Conservation (phyloP, 1,140 invertebrate species). For the Tenebrio molitor region DNA sequence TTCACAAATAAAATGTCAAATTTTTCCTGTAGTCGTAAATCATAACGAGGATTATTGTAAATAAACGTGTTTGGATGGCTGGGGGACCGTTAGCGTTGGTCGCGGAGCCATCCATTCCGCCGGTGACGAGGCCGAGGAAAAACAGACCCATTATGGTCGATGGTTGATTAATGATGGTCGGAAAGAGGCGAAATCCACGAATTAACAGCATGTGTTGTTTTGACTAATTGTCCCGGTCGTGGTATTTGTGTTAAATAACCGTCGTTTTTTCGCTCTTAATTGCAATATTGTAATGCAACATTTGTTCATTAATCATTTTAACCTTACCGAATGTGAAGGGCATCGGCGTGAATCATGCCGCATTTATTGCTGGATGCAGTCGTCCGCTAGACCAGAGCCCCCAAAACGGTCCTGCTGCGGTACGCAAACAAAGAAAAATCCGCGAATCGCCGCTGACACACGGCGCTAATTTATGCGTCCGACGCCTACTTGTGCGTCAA, state of each 20-base stretch:
- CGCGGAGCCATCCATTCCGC: background rate
- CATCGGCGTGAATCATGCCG: constrained; percentile 51
- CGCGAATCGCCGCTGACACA: too few relatives aligned
- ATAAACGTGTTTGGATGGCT: constrained; percentile 15
- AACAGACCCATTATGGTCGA: background rate
- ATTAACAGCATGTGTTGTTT: constrained; percentile 16
- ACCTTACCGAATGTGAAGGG: constrained; percentile 59
- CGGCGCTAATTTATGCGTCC: constrained; percentile 1
- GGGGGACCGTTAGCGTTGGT: background rate
- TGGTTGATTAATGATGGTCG: constrained; percentile 16
- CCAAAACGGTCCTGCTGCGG: constrained; percentile 16
- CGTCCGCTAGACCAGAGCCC: constrained; percentile 16
- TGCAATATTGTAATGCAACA: constrained; percentile 54
- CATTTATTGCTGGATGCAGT: constrained; percentile 38
- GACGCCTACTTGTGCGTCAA: constrained; percentile 36
- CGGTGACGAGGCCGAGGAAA: background rate
- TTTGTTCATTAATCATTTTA: constrained; percentile 60
- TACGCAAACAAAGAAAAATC: too few relatives aligned
- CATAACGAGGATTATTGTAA: constrained; percentile 31
- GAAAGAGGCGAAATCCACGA: background rate
- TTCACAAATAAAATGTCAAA: constrained; percentile 41
- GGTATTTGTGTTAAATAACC: constrained; percentile 31
- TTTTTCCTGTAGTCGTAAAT: constrained; percentile 38
- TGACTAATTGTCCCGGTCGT: constrained; percentile 11
- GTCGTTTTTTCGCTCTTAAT: constrained; percentile 26